These are phyloP conservation scores for Vespertilio murinus DNA, from an alignment of 2,797 vertebrate genomes.

Conservation along the genomic window DNA sequence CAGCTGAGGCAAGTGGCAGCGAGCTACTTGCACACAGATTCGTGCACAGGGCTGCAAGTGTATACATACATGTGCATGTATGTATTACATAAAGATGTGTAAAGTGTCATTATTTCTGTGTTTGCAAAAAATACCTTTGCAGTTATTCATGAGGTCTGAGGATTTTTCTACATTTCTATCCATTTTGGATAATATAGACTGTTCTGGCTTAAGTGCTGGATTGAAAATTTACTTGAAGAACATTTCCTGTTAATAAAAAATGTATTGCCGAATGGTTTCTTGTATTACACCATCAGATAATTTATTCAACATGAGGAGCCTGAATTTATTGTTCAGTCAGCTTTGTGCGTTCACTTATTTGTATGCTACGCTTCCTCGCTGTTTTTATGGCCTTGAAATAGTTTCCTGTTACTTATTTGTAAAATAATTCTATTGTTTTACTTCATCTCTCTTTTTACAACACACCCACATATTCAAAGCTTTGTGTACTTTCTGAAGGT, in stretches of 20 bases:
- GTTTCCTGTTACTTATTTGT: neutral
- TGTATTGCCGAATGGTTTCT: neutral
- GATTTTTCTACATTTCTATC: neutral
- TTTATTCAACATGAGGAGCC: neutral
- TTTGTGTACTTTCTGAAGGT: neutral
- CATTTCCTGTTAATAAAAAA: neutral
- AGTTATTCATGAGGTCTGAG: neutral
- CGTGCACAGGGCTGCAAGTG: no score
- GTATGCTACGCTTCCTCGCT: neutral
- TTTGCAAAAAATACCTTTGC: neutral
- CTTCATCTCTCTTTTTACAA: neutral
- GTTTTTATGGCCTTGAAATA: slow-evolving; percentile 14
- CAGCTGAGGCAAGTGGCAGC: no score
- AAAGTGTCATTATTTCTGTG: neutral
- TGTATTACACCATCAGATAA: neutral
- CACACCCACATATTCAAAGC: neutral
- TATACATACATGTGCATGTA: no score
- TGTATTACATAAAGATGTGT: neutral
- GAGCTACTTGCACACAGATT: no score
- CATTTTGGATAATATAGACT: neutral
- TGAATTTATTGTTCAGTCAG: neutral
- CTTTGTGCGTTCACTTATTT: slow-evolving; percentile 16
- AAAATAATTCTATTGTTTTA: slow-evolving; percentile 46
- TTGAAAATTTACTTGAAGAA: slow-evolving; percentile 31
- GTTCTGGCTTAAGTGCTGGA: neutral